Evolutionary conservation across 1,140 invertebrate genomes (phyloP).

Genomic region (Tribolium castaneum): DNA sequence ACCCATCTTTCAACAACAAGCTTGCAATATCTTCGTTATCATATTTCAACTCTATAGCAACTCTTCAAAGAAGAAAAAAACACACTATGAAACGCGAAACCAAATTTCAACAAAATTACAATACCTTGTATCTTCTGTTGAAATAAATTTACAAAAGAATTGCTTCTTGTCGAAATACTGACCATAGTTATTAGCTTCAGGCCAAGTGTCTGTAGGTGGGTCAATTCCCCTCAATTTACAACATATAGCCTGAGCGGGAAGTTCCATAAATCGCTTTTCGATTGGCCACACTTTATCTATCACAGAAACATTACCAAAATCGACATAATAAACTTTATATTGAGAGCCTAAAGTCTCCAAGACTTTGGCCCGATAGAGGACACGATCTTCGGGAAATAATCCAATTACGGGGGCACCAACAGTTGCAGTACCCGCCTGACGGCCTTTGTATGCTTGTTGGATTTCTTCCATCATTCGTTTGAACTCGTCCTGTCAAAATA

Average conservation of each 20-base stretch:
- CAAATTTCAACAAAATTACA: conserved; percentile 39
- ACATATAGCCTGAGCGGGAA: conserved; percentile 76
- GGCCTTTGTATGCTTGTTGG: conserved; percentile 71
- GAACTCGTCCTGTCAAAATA: conserved; percentile 67
- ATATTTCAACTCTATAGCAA: not conserved
- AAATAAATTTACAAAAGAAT: conserved; percentile 63
- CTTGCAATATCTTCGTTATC: conserved; percentile 61
- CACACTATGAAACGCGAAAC: not conserved
- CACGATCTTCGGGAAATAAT: conserved; percentile 74
- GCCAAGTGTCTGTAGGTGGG: conserved; percentile 68
- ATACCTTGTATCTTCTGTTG: conserved; percentile 57
- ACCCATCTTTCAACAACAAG: conserved; percentile 62
- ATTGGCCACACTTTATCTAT: conserved; percentile 76
- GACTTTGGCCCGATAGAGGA: conserved; percentile 75
- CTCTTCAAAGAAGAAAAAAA: conserved; percentile 1
- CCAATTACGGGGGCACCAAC: conserved; percentile 74
- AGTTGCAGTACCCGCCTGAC: conserved; percentile 64
- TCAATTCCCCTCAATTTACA: conserved; percentile 73
- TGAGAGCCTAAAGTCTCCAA: conserved; percentile 67
- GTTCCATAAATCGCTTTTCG: conserved; percentile 72
- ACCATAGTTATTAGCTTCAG: conserved; percentile 66
- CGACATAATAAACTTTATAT: conserved; percentile 76
- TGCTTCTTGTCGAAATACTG: conserved; percentile 70
- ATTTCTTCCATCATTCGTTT: conserved; percentile 76
- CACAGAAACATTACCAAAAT: conserved; percentile 77